These are phyloP conservation scores for Hyaena hyaena DNA, from an alignment of 2,113 vertebrate species.

Conservation along the genomic window DNA sequence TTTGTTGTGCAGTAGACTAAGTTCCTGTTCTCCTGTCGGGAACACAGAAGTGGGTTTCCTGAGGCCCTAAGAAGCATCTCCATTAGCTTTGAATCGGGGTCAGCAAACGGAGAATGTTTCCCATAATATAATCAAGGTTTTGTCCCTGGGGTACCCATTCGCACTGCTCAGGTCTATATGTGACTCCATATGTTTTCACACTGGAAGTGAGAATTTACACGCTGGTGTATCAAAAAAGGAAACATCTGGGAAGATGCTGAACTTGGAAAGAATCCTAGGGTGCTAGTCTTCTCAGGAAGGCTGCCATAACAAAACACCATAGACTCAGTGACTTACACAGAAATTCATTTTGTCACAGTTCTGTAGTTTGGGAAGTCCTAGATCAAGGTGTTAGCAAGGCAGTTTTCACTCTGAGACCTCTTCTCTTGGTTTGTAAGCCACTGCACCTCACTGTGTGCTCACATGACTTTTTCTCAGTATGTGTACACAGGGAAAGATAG, in stretches of 20 bases:
- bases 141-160: neutral
- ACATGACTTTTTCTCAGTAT: neutral
- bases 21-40: neutral
- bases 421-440: neutral
- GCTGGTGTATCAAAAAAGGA: neutral
- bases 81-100: neutral
- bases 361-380: neutral
- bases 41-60: neutral
- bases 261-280: neutral
- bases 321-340: neutral
- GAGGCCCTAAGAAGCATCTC: neutral
- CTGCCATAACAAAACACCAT: neutral
- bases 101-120: neutral
- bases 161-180: neutral
- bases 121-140: neutral
- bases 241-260: neutral
- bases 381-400: neutral
- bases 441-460: neutral
- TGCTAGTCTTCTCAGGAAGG: neutral
- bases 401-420: neutral
- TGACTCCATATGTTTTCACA: neutral
- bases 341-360: neutral
- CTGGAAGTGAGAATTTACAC: neutral
- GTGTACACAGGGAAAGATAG: neutral
- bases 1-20: neutral